Evolutionary conservation across 92 coral and sea anemone genomes (phyloP).

Genomic region (Pocillopora grandis): DNA sequence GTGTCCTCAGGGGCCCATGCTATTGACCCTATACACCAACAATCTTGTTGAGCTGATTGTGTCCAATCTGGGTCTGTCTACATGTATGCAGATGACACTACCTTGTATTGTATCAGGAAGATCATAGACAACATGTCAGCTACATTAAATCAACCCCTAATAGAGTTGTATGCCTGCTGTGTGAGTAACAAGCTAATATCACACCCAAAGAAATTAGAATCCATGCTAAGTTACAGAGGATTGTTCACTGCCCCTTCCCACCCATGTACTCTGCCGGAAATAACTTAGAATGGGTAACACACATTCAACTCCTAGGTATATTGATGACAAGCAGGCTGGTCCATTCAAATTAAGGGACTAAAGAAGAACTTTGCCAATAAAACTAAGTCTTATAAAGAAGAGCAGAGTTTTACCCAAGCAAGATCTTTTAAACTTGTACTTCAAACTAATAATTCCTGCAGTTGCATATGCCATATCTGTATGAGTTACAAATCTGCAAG

Average conservation of each 20-base stretch:
- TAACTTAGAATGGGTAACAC: background rate
- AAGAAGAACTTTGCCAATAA: conserved; percentile 11
- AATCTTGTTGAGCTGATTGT: no score
- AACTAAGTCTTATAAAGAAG: conserved; percentile 15
- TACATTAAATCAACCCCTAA: conserved; percentile 30
- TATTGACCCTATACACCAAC: no score
- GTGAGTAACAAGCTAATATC: conserved; percentile 34
- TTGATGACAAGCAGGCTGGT: conserved; percentile 10
- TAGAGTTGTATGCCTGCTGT: conserved; percentile 40
- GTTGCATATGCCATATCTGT: background rate
- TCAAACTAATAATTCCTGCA: background rate
- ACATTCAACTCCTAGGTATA: conserved; percentile 1
- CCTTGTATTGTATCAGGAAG: conserved; percentile 24
- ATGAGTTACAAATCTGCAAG: conserved; percentile 11
- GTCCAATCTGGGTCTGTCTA: no score
- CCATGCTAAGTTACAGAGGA: conserved; percentile 25
- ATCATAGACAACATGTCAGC: conserved; percentile 25
- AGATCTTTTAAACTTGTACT: conserved; percentile 4
- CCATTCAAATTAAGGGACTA: background rate
- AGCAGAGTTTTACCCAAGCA: conserved; percentile 2
- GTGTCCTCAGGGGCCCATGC: no score
- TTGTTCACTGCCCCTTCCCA: conserved; percentile 26
- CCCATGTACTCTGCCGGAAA: background rate
- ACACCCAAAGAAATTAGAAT: conserved; percentile 47
- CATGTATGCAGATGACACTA: conserved; percentile 12